Conservation (phyloP, 64 coral and sea anemone species). For the Acropora yongei region DNA sequence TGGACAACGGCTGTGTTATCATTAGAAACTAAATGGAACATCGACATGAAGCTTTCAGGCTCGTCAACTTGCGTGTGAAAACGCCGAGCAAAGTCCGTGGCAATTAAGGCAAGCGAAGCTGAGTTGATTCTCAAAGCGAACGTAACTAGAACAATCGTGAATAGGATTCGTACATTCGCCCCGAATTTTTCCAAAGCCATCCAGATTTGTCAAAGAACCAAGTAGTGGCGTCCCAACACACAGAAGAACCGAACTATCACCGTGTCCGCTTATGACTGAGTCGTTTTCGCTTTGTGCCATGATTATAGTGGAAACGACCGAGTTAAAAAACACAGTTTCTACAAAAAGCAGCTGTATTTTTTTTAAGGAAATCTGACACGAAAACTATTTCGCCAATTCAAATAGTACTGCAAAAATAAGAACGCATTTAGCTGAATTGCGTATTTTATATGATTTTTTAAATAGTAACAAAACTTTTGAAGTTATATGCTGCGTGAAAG, state of each 20-base stretch:
- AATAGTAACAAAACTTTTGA: no score
- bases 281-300: conserved; percentile 9
- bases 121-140: conserved; percentile 89
- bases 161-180: conserved; percentile 83
- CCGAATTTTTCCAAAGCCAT: conserved; percentile 78
- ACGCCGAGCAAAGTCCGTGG: conserved; percentile 79
- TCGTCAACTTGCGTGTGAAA: conserved; percentile 74
- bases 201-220: conserved; percentile 82
- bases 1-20: no score
- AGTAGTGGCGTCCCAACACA: conserved; percentile 59
- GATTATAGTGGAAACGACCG: neutral
- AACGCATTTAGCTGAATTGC: no score
- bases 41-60: neutral
- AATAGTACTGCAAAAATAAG: no score
- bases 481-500: no score
- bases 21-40: neutral
- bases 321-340: neutral
- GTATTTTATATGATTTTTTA: no score
- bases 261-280: conserved; percentile 60
- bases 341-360: neutral
- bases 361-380: neutral
- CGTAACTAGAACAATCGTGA: conserved; percentile 72
- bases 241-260: conserved; percentile 76
- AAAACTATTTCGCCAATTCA: neutral
- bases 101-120: conserved; percentile 89